Evolutionary conservation across 2,797 vertebrate species (phyloP), one percentile per base, ranked within the genome.

Genomic region (Pipistrellus pipistrellus): DNA sequence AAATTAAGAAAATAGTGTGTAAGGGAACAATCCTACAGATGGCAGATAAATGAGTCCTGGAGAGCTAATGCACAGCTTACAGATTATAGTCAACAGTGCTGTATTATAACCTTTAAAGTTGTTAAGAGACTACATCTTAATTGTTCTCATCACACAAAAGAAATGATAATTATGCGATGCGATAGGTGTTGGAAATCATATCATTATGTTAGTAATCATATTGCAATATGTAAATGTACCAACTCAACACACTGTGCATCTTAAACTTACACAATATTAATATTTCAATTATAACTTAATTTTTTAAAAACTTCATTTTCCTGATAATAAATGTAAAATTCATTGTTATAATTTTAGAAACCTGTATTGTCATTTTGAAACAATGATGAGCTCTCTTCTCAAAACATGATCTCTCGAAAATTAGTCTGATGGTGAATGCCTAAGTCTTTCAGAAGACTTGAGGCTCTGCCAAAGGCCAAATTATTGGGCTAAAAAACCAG

Each of bases 321-420:
- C 32, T 41, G 2, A 83, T 62, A 44, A 59, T 64, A 71, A 72
- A 62, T 41, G 46, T 76, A 55, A 82, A 48, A 59, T 44, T 69
- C 44, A 81, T 41, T 59, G 20, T 81, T 84, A 30, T 1, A 72
- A 27, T 88, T 64, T 92, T 38, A 83, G 71, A 86, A 92, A 72
- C 41, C 30, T 25, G 25, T 32, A 17, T 10, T 68, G 27, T 92
- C 23, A 2, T 25, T 25, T 35, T 92, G 32, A 41, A 93, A 83
- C n/a, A 64, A 46, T 72, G 41, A 72, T 69, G 27, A 88, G 3
- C 46, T 71, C 55, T 10, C 1, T 68, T 64, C 68, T 78, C 6
- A 23, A 77, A 53, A 25, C 12, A 51, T 12, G 18, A 72, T 57
- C 12, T 20, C 32, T 88, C 1, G 27, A 73, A 94, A 91, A 93